Percentiles rank a stretch among this genome's conserved stretches.
These are phyloP conservation scores for Anneissia japonica DNA, from an alignment of 35 echinoderm and acorn worm species.

Conservation along the genomic window DNA sequence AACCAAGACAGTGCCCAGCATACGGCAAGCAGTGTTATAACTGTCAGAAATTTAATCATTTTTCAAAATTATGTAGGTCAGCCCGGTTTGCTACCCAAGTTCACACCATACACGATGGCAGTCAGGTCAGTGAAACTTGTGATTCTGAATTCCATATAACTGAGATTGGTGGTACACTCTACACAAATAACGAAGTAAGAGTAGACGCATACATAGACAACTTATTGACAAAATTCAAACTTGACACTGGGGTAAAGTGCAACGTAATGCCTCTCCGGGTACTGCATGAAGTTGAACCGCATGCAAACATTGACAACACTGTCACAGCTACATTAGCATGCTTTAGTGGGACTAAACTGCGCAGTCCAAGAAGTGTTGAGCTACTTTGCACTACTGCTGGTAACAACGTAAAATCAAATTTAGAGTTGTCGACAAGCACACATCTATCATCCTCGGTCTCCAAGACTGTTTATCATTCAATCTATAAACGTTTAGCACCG, in stretches of 20 bases:
- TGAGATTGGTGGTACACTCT: not conserved
- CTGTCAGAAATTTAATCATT: slow-evolving; percentile 30
- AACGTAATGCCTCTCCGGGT: not conserved
- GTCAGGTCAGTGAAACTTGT: not conserved
- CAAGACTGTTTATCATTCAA: slow-evolving; percentile 2
- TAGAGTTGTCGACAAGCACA: slow-evolving; percentile 6
- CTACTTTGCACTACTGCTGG: not conserved
- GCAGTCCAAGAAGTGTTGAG: not conserved
- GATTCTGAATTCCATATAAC: not conserved
- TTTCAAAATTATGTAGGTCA: not conserved
- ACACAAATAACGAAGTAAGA: slow-evolving; percentile 14
- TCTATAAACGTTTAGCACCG: not conserved
- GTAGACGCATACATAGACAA: not conserved
- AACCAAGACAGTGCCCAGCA: not conserved
- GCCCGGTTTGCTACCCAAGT: not conserved
- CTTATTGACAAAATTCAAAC: not conserved
- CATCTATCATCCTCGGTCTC: slow-evolving; percentile 1
- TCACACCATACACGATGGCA: not conserved
- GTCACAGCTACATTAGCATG: not conserved
- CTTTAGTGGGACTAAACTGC: not conserved
- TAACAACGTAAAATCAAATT: not conserved
- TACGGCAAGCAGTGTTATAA: slow-evolving; percentile 34
- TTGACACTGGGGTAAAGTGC: slow-evolving; percentile 25
- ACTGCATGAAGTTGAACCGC: not conserved
- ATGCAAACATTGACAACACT: not conserved